Evolutionary conservation across 2,888 invertebrate genomes (phyloP), one percentile per base, ranked within the genome.

Genomic region (Hecatera dysodea): DNA sequence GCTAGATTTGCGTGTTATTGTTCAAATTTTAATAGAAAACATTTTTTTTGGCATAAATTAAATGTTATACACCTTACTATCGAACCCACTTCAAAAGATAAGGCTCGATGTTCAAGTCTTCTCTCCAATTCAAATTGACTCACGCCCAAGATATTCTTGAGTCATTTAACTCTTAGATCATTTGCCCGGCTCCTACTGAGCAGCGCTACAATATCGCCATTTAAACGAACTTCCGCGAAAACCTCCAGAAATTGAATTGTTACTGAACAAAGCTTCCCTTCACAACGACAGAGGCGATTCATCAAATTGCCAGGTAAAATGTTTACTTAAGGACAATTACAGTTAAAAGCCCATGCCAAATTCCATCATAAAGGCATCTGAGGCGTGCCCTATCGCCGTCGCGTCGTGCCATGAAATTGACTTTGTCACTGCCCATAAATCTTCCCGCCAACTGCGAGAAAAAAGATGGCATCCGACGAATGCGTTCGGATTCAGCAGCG

Each of bases 371-470:
- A 92, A 90, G 90, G 90, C 88, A 80, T 88, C 80, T 82, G 88
- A 87, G 89, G 83, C 92, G 90, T 92, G 93, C 91, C 92, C 86
- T 92, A 93, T 93, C 92, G 84, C 87, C 81, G 80, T 82, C 82
- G 84, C 88, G 89, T 85, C 90, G 87, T 87, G 90, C 93, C 95
- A 91, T 93, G 91, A 95, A 95, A 95, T 95, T 93, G 94, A 95
- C 95, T 94, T 93, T 95, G 96, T 95, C 95, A 94, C 92, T 92
- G 91, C 82, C 90, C 93, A 93, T 95, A 95, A 95, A 95, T 95
- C 94, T 95, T 93, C 90, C 81, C 89, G 88, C 85, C 89, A 86
- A 90, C 88, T 84, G 86, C 82, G 84, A 88, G 93, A 92, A 92
- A 91, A 90, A 89, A 87, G 87, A 88, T 89, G 91, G 91, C 90